Percentiles rank a stretch among this genome's conserved stretches.
These are phyloP conservation scores for Pao palembangensis DNA, from an alignment of 2,113 vertebrate genomes.

Conservation along the genomic window DNA sequence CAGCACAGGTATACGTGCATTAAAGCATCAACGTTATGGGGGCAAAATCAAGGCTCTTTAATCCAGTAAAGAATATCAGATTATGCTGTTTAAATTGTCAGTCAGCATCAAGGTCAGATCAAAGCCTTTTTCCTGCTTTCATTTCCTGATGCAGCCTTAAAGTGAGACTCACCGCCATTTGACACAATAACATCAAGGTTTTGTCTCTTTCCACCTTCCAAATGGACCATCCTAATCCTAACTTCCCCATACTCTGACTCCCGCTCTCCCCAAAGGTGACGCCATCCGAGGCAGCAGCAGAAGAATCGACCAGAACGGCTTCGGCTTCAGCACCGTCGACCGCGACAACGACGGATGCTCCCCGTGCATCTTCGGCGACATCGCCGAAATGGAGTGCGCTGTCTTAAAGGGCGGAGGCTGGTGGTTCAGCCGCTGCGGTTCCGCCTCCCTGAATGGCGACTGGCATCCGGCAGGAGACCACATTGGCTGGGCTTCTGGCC, in stretches of 20 bases:
- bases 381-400: slow-evolving; percentile 14
- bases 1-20: no score
- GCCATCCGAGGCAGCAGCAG: slow-evolving; percentile 45
- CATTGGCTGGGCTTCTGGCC: slow-evolving; percentile 56
- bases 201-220: no score
- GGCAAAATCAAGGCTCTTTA: no score
- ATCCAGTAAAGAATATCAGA: no score
- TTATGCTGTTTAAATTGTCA: no score
- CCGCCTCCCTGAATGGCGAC: slow-evolving; percentile 54
- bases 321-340: slow-evolving; percentile 67
- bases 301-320: slow-evolving; percentile 56
- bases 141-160: no score
- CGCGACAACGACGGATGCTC: slow-evolving; percentile 59
- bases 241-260: no score
- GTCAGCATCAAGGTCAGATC: no score
- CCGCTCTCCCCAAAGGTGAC: slow-evolving; percentile 42
- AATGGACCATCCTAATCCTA: background rate
- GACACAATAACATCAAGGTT: no score
- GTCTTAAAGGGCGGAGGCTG: slow-evolving; percentile 17
- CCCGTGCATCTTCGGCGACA: slow-evolving; percentile 53
- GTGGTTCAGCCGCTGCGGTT: slow-evolving; percentile 72
- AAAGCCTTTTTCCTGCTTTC: background rate
- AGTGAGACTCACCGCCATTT: no score
- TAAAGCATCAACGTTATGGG: no score
- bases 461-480: slow-evolving; percentile 49